Conservation (phyloP, 2,888 invertebrate species). For the Nemapogon koenigi region DNA sequence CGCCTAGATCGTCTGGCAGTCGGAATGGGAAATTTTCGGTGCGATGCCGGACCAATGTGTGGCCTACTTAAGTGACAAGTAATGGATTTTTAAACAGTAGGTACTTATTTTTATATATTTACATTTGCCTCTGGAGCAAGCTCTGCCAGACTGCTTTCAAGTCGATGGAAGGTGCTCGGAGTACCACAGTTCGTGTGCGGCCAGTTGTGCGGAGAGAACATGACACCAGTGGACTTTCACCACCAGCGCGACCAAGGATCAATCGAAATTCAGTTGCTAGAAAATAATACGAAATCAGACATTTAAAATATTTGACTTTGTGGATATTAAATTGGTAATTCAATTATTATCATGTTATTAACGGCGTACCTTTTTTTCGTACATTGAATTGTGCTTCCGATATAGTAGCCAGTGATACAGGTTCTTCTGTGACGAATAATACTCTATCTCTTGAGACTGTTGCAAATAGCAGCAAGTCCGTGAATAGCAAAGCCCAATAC, state of each 20-base stretch:
- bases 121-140: constrained; percentile 87
- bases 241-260: constrained; percentile 74
- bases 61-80: too few relatives aligned
- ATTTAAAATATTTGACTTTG: background rate
- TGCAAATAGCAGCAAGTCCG: constrained; percentile 84
- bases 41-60: too few relatives aligned
- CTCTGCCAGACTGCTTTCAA: constrained; percentile 92
- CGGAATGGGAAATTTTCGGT: too few relatives aligned
- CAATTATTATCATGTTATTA: background rate
- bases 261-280: constrained; percentile 86
- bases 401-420: constrained; percentile 77
- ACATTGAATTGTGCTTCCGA: constrained; percentile 86
- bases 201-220: constrained; percentile 76
- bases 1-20: too few relatives aligned
- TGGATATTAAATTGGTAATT: background rate
- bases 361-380: constrained; percentile 75
- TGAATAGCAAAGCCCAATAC: constrained; percentile 86
- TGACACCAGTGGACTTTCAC: constrained; percentile 75
- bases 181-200: constrained; percentile 71
- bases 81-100: too few relatives aligned
- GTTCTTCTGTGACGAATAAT: constrained; percentile 87
- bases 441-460: constrained; percentile 87
- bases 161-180: constrained; percentile 83
- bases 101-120: too few relatives aligned
- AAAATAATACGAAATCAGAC: constrained; percentile 17